Evolutionary conservation across 2,888 invertebrate species (phyloP), one percentile per base, ranked within the genome.

Genomic region (Leptinotarsa tumamoca): DNA sequence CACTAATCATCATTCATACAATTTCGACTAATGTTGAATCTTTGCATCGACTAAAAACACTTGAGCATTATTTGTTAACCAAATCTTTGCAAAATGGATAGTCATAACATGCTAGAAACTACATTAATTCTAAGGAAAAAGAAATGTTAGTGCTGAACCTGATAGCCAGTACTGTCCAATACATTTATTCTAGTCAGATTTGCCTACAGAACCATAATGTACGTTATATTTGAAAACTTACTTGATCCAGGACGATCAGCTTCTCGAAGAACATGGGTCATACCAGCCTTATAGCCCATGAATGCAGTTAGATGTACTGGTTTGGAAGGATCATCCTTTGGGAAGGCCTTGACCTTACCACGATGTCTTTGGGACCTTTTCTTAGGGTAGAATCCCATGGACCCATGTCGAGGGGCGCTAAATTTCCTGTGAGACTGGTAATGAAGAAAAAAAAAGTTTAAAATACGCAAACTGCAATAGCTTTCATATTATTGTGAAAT

Each of bases 341-440:
- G 99, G 92, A 99, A 99, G 73, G 99, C 97, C 96, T 99, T 99
- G 81, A 98, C 97, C 90, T 98, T 99, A 85, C 99, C 99, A 90
- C 98, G 96, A 91, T 98, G 98, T 87, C 98, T 95, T 83, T 93
- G 93, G 83, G 97, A 95, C 84, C 99, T 93, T 91, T 99, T 99
- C 91, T 98, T 99, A 87, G 99, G 99, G 90, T 98, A 96, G 93
- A 99, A 99, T 85, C 98, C 99, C 96, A 99, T 98, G 74, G 98
- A 99, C 86, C 99, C 99, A 93, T 99, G 99, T 85, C 99, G 96
- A 85, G 99, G 99, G 66, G 99, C 99, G 88, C 98, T 98, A 90
- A 99, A 99, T 90, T 99, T 99, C 89, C 99, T 94, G 91, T 99
- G 99, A 91, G 99, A 99, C 99, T 67, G 63, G 52, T 54, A 69